These are phyloP conservation scores for Ophthalmolycus amberensis DNA, from an alignment of 2,113 vertebrate species.

Conservation along the genomic window DNA sequence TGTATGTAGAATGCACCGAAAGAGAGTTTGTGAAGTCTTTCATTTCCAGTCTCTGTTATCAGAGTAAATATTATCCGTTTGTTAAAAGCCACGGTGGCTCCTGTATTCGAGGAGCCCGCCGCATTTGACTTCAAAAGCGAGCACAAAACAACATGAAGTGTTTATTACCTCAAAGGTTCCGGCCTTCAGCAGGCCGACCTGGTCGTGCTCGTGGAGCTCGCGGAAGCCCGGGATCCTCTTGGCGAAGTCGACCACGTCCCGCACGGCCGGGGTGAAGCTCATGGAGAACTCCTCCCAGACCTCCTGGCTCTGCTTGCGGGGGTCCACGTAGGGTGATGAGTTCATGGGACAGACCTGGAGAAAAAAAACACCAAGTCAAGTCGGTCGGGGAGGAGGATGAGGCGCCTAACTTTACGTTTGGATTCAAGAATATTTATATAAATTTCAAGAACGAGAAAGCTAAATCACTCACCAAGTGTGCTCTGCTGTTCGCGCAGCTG, in stretches of 20 bases:
- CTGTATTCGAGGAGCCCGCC: slow-evolving; percentile 1
- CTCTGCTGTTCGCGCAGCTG: slow-evolving; percentile 83
- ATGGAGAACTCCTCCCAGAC: slow-evolving; percentile 98
- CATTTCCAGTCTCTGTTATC: slow-evolving; percentile 32
- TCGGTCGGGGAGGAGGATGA: not conserved
- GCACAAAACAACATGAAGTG: not conserved
- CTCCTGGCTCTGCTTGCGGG: slow-evolving; percentile 92
- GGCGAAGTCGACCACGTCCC: slow-evolving; percentile 97
- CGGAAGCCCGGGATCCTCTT: slow-evolving; percentile 95
- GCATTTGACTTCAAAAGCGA: slow-evolving; percentile 2
- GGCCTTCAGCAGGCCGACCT: slow-evolving; percentile 96
- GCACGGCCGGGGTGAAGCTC: slow-evolving; percentile 97
- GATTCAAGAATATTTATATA: accelerated
- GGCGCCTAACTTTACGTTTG: no score
- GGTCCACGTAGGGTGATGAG: slow-evolving; percentile 91
- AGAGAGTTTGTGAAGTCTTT: slow-evolving; percentile 20
- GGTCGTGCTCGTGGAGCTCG: slow-evolving; percentile 94
- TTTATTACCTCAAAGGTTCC: slow-evolving; percentile 94
- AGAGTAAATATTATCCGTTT: slow-evolving; percentile 41
- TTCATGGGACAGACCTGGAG: slow-evolving; percentile 95
- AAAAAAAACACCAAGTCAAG: not conserved
- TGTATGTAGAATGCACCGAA: not conserved
- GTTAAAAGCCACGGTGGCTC: not conserved
- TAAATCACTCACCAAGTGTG: slow-evolving; percentile 90
- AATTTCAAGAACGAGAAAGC: not conserved